Conservation (phyloP, 2,797 vertebrate genomes). For the Lithobates pipiens region DNA sequence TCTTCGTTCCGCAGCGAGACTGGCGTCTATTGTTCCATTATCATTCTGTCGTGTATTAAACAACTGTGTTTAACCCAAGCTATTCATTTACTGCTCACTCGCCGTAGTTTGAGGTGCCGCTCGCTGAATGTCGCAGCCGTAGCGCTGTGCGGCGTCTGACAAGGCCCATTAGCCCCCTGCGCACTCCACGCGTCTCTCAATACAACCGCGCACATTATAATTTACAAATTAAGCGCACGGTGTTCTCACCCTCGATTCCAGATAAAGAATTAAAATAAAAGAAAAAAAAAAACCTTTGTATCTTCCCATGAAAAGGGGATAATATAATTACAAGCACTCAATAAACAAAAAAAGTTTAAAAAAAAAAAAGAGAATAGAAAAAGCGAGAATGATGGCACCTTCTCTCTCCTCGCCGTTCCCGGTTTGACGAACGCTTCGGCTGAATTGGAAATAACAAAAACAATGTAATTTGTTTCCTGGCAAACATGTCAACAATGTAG, state of each 20-base stretch:
- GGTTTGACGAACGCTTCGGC: constrained; percentile 65
- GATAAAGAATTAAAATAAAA: neutral
- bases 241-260: constrained; percentile 73
- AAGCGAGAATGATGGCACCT: constrained; percentile 61
- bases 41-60: constrained; percentile 66
- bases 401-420: constrained; percentile 41
- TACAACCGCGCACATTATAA: constrained; percentile 72
- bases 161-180: constrained; percentile 68
- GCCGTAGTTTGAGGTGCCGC: constrained; percentile 66
- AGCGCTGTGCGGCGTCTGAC: constrained; percentile 69
- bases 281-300: constrained; percentile 68
- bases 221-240: constrained; percentile 74
- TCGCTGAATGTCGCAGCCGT: constrained; percentile 64
- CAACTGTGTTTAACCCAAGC: constrained; percentile 67
- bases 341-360: constrained; percentile 65
- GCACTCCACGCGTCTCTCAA: constrained; percentile 66
- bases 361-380: constrained; percentile 30
- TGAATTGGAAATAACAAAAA: constrained; percentile 54
- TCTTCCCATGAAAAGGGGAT: constrained; percentile 68
- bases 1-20: constrained; percentile 61
- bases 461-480: constrained; percentile 54
- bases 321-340: constrained; percentile 75
- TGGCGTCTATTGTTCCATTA: constrained; percentile 67
- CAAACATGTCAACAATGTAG: constrained; percentile 58
- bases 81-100: constrained; percentile 68